Evolutionary conservation across 2,797 vertebrate genomes (phyloP).

Genomic region (Oreortyx pictus): DNA sequence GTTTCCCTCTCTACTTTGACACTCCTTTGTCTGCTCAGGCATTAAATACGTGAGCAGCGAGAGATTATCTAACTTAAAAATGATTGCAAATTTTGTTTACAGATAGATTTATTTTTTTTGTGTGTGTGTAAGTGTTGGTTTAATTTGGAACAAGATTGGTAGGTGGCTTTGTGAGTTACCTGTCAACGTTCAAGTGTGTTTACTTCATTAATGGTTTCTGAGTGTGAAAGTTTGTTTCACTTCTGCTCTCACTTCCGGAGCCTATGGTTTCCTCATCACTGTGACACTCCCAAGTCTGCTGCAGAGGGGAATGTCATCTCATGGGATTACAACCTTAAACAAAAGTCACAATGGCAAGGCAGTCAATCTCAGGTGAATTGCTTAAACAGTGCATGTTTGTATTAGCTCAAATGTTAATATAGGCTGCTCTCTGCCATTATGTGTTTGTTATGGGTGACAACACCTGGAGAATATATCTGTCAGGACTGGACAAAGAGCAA

Average conservation of each 20-base stretch:
- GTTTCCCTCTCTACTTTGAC: not conserved
- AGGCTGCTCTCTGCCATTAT: constrained; percentile 45
- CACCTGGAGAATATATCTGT: constrained; percentile 62
- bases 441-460: constrained; percentile 55
- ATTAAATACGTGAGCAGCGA: not conserved
- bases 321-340: constrained; percentile 50
- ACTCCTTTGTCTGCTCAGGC: not conserved
- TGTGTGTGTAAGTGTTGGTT: not conserved
- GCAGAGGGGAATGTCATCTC: constrained; percentile 42
- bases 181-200: constrained; percentile 18
- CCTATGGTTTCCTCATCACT: constrained; percentile 46
- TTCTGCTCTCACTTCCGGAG: constrained; percentile 30
- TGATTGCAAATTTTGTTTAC: not conserved
- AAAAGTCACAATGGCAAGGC: constrained; percentile 35
- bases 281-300: not conserved
- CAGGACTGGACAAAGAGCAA: constrained; percentile 50
- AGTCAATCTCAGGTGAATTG: constrained; percentile 58
- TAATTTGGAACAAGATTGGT: not conserved
- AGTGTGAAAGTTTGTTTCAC: constrained; percentile 65
- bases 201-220: constrained; percentile 35
- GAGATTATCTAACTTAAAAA: not conserved
- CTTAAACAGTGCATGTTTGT: constrained; percentile 65
- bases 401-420: constrained; percentile 54
- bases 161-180: not conserved
- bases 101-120: not conserved